Percentiles rank a stretch among this genome's conserved stretches.
phyloP scores from a whole-genome alignment of 2,797 vertebrate genomes.

The Triplophysa yarkandensis region DNA sequence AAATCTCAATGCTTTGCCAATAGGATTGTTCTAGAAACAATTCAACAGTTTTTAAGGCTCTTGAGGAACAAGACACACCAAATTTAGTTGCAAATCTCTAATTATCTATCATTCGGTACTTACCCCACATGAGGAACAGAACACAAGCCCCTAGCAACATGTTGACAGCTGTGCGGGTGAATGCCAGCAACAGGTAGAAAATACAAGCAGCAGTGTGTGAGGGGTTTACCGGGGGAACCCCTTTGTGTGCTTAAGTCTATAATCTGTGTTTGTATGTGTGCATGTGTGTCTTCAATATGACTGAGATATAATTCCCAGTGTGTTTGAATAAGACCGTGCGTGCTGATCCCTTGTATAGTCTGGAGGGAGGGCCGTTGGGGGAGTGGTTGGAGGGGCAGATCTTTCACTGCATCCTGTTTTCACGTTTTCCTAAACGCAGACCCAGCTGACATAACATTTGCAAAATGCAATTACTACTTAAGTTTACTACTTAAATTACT shows the following conservation, averaged over 20 bases:
- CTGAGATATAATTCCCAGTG: neutral
- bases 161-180: slow-evolving; percentile 54
- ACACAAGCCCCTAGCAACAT: slow-evolving; percentile 66
- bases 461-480: neutral
- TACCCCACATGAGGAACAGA: slow-evolving; percentile 68
- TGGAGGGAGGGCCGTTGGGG: neutral
- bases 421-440: neutral
- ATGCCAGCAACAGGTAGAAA: slow-evolving; percentile 26
- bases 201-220: slow-evolving; percentile 21
- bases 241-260: neutral
- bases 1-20: neutral
- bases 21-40: neutral
- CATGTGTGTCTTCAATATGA: neutral
- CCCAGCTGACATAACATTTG: neutral
- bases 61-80: neutral
- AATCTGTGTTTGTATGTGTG: slow-evolving; percentile 24
- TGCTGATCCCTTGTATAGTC: neutral
- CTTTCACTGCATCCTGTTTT: slow-evolving; percentile 7
- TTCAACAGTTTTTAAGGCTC: neutral
- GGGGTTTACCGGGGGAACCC: slow-evolving; percentile 41
- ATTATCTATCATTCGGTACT: slow-evolving; percentile 59
- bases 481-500: too few species aligned
- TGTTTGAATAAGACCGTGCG: slow-evolving; percentile 25
- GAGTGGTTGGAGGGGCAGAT: slow-evolving; percentile 16
- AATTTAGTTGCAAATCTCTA: neutral